These are phyloP conservation scores for Tetramorium parvispinum DNA, from an alignment of 1,140 invertebrate species.

Conservation along the genomic window DNA sequence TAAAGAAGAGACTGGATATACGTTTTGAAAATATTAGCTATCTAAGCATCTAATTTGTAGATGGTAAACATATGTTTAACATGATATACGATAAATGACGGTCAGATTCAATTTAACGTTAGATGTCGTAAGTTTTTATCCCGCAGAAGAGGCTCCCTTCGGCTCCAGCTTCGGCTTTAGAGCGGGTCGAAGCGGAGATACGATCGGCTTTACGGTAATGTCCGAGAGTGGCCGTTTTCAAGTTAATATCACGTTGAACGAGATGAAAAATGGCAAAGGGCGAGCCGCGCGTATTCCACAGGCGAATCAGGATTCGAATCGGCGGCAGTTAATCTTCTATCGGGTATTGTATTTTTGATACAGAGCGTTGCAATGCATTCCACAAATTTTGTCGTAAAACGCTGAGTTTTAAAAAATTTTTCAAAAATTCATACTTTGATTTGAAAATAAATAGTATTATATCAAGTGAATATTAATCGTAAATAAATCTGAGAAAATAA, in stretches of 20 bases:
- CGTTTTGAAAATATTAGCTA: background rate
- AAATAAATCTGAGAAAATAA: background rate
- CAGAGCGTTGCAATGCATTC: conserved; percentile 23
- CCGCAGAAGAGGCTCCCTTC: conserved; percentile 12
- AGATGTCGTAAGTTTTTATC: conserved; percentile 48
- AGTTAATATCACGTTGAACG: conserved; percentile 62
- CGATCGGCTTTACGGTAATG: conserved; percentile 60
- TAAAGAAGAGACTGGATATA: background rate
- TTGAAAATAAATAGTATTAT: background rate
- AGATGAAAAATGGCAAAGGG: conserved; percentile 69
- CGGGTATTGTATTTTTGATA: conserved; percentile 53
- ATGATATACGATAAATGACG: background rate
- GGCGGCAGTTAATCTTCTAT: conserved; percentile 59
- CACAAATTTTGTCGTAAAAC: conserved; percentile 29
- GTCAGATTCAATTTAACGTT: conserved; percentile 48
- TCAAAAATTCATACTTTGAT: background rate
- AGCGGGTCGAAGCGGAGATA: conserved; percentile 45
- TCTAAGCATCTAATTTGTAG: background rate
- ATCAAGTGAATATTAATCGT: background rate
- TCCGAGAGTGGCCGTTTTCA: conserved; percentile 60
- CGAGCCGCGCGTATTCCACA: conserved; percentile 52
- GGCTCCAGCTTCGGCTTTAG: conserved; percentile 13
- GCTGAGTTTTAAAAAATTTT: background rate
- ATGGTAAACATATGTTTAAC: conserved; percentile 4
- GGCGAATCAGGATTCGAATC: conserved; percentile 57